Conservation (phyloP, 92 coral and sea anemone species). For the Phenganax stokvisi region DNA sequence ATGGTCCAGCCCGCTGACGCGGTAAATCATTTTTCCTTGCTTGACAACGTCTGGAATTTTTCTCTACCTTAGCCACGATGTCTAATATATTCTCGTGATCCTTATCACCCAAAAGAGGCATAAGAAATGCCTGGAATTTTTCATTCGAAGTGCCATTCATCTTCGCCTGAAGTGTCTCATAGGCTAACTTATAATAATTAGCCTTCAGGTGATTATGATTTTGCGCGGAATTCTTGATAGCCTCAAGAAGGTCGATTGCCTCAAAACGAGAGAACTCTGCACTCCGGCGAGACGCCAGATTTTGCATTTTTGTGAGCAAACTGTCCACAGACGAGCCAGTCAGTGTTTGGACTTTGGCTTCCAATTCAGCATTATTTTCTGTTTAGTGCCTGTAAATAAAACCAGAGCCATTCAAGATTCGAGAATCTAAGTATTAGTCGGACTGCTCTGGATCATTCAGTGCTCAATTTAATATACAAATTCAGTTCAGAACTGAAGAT, state of each 20-base stretch:
- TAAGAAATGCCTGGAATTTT: slow-evolving; percentile 31
- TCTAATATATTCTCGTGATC: slow-evolving; percentile 39
- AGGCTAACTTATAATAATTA: slow-evolving; percentile 31
- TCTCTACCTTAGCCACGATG: slow-evolving; percentile 18
- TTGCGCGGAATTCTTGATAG: slow-evolving; percentile 39
- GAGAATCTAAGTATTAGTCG: too few species aligned
- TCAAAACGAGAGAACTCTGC: slow-evolving; percentile 40
- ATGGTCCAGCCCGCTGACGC: not conserved
- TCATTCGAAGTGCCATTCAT: slow-evolving; percentile 13
- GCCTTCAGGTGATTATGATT: slow-evolving; percentile 43
- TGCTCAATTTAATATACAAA: too few species aligned
- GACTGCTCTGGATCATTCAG: too few species aligned
- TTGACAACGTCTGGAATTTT: slow-evolving; percentile 12
- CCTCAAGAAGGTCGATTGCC: slow-evolving; percentile 38
- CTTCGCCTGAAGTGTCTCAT: slow-evolving; percentile 44
- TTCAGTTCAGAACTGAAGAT: too few species aligned
- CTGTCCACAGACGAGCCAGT: slow-evolving; percentile 37
- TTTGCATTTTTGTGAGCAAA: slow-evolving; percentile 31
- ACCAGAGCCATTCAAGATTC: too few species aligned
- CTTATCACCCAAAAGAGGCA: slow-evolving; percentile 47
- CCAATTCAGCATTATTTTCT: not conserved
- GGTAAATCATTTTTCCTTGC: too few species aligned
- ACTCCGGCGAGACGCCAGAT: slow-evolving; percentile 41
- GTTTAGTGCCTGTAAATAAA: not conserved
- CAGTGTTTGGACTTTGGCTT: slow-evolving; percentile 7